Evolutionary conservation across 2,888 invertebrate genomes (phyloP), one percentile per base, ranked within the genome.

Genomic region (Globia sparganii): DNA sequence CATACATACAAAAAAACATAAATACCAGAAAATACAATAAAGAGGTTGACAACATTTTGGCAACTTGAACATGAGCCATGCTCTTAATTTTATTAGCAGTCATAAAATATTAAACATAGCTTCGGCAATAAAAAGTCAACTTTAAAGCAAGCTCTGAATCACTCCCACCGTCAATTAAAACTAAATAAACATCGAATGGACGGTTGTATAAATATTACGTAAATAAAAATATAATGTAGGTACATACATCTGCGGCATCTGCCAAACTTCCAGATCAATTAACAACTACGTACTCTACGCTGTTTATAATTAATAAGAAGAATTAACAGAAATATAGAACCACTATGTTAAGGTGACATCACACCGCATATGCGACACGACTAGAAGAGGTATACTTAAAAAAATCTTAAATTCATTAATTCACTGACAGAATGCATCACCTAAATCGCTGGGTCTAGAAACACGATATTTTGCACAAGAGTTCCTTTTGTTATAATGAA

Each of bases 161-260:
- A 82, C 67, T 46, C 82, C 81, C 59, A 82, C 77, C 43, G 31
- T 61, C 62, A 86, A 68, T 82, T 77, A 77, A 86, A 76, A 13
- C 8, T 40, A 67, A 82, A 82, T 82, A 86, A 86, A 77, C 46
- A 59, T 71, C 40, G 18, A 72, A 61, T 76, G 67, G 65, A 25
- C 62, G 31, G 31, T 34, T 62, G 25, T 53, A 56, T 81, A 75
- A 65, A 65, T 25, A 81, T 64, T 37, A n/a, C 58, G 49, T 83
- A 37, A 81, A 82, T 53, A 82, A 59, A n/a, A 58, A 65, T 34
- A n/a, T 49, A 21, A 40, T 34, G 43, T 43, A 58, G 34, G 25
- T 34, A 53, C 40, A 2, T 8, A 53, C 21, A 43, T 83, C 13
- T 43, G 43, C 13, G 13, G 43, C 43, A 43, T 43, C 34, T 28